phyloP scores from a whole-genome alignment of 1,140 invertebrate species.

The Coenobita brevimanus region DNA sequence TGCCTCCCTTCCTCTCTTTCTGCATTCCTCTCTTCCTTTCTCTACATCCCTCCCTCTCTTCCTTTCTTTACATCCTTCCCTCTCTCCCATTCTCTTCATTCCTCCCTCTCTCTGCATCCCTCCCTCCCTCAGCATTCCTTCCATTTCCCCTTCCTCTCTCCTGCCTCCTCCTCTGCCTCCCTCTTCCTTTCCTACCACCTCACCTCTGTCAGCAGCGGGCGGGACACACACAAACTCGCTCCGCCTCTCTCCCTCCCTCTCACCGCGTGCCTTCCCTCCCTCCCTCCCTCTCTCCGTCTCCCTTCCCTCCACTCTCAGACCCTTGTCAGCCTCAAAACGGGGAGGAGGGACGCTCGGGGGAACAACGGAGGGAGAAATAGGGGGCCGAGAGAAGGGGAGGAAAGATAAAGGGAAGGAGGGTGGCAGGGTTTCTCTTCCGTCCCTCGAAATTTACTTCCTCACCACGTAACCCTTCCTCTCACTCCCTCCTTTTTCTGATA shows the following conservation, averaged over 20 bases:
- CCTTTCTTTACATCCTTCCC: neutral
- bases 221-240: no score
- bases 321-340: neutral
- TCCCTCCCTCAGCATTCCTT: neutral
- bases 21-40: neutral
- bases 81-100: neutral
- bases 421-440: neutral
- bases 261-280: neutral
- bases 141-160: neutral
- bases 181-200: neutral
- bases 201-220: neutral
- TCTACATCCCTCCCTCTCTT: neutral
- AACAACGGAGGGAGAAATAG: neutral
- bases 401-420: neutral
- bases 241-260: neutral
- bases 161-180: neutral
- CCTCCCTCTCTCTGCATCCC: neutral
- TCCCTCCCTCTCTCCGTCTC: neutral
- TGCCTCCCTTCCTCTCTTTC: slow-evolving; percentile 12
- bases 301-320: neutral
- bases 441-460: neutral
- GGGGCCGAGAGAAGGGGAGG: neutral
- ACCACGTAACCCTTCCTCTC: no score
- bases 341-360: neutral
- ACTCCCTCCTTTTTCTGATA: neutral